phyloP scores from a whole-genome alignment of 2,113 vertebrate genomes.

The Podilymbus podiceps region DNA sequence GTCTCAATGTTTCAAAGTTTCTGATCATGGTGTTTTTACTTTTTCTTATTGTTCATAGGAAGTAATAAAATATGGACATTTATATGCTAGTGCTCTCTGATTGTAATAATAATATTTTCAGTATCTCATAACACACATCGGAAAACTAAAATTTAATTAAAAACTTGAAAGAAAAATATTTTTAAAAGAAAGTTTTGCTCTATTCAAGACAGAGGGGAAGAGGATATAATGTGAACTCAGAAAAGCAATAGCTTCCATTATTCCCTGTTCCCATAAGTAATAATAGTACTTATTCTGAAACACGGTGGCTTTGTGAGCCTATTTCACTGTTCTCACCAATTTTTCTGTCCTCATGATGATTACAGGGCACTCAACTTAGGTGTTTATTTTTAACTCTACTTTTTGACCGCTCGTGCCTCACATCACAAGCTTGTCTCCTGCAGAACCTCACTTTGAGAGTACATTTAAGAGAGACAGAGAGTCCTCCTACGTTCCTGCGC shows the following conservation, averaged over 20 bases:
- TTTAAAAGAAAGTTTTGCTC: background rate
- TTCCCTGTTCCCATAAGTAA: slow-evolving; percentile 57
- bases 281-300: slow-evolving; percentile 49
- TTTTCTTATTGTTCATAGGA: background rate
- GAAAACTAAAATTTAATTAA: slow-evolving; percentile 5
- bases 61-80: background rate
- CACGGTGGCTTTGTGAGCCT: background rate
- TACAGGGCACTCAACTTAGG: slow-evolving; percentile 30
- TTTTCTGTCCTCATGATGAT: slow-evolving; percentile 43
- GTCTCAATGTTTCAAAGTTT: background rate
- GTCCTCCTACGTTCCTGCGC: background rate
- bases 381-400: slow-evolving; percentile 64
- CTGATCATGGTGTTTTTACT: background rate
- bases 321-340: slow-evolving; percentile 36
- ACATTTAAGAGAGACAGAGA: background rate
- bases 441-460: background rate
- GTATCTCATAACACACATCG: background rate
- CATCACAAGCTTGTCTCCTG: slow-evolving; percentile 28
- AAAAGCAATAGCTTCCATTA: slow-evolving; percentile 56
- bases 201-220: slow-evolving; percentile 14
- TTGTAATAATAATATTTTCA: background rate
- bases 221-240: slow-evolving; percentile 24
- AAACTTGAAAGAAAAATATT: background rate
- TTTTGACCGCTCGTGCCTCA: slow-evolving; percentile 38
- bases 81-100: background rate